phyloP scores from a whole-genome alignment of 1,140 invertebrate genomes.

The Cydia pomonella region DNA sequence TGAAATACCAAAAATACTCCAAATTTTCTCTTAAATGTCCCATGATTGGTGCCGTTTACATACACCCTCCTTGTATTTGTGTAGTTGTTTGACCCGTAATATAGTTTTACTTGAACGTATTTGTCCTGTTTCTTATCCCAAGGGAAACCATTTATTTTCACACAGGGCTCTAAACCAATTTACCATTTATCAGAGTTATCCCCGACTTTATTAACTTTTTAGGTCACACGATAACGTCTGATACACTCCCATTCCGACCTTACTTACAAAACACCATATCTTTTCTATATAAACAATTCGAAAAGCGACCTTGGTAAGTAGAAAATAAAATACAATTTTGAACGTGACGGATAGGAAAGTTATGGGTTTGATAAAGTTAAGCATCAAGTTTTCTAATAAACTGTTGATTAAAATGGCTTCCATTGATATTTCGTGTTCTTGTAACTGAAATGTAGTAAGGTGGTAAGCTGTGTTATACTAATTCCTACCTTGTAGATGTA shows the following conservation, averaged over 20 bases:
- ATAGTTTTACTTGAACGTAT: no score
- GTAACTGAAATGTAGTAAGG: background rate
- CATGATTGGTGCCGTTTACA: no score
- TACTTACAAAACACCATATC: background rate
- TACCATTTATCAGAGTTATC: no score
- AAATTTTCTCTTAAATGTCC: no score
- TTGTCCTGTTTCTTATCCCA: no score
- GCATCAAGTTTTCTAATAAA: background rate
- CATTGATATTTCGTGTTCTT: background rate
- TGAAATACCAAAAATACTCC: no score
- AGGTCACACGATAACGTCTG: conserved; percentile 2
- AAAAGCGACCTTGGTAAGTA: background rate
- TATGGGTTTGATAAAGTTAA: background rate
- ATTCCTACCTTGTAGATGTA: no score
- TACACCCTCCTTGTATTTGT: no score
- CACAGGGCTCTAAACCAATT: no score
- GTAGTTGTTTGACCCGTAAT: no score
- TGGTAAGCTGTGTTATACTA: background rate
- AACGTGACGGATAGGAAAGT: background rate
- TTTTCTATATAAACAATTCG: background rate
- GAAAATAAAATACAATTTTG: background rate
- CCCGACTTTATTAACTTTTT: background rate
- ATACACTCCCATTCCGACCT: background rate
- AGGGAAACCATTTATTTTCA: no score
- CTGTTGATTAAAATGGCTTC: conserved; percentile 7